Evolutionary conservation across 2,797 vertebrate species (phyloP), one percentile per base, ranked within the genome.

Genomic region (Echiichthys vipera): DNA sequence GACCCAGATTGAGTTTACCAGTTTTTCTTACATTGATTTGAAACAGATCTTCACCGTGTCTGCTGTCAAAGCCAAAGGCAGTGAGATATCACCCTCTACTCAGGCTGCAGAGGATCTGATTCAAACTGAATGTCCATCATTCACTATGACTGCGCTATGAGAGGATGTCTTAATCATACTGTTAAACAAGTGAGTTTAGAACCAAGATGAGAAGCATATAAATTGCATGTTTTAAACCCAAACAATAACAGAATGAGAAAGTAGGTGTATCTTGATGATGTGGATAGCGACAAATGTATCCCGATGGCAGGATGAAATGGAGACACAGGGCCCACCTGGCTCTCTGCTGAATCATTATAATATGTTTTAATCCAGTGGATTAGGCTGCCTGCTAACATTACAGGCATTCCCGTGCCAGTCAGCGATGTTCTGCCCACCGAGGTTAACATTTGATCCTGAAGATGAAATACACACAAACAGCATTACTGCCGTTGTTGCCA

Each of bases 11-110:
- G 67, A 74, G 65, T 87, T 81, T 65, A 75, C 46, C 70, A 76
- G 9, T 81, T 88, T 93, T 86, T 86, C 66, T 84, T 80, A n/a
- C 76, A 74, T 68, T 91, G 83, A 92, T 91, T 89, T 83, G 81
- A 90, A 91, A 89, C 92, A 93, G 88, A 91, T 86, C 85, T 77
- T 71, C 62, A 27, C 36, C 27, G 40, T 56, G 74, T 83, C 68
- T 79, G 58, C 74, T 55, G 46, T 89, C 85, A 89, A 92, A 85
- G 76, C 78, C 80, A 78, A 83, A 84, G 71, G 58, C 83, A 76
- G 75, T 82, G 74, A 90, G 86, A 83, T 86, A 85, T 89, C 85
- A 80, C 65, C 82, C 84, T 68, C 49, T 59, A 29, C 73, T 87
- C 72, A 25, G 74, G 58, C 76, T 90, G 62, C 56, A 80, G 47